Evolutionary conservation across 2,113 vertebrate genomes (phyloP), one percentile per base, ranked within the genome.

Genomic region (Lota lota): DNA sequence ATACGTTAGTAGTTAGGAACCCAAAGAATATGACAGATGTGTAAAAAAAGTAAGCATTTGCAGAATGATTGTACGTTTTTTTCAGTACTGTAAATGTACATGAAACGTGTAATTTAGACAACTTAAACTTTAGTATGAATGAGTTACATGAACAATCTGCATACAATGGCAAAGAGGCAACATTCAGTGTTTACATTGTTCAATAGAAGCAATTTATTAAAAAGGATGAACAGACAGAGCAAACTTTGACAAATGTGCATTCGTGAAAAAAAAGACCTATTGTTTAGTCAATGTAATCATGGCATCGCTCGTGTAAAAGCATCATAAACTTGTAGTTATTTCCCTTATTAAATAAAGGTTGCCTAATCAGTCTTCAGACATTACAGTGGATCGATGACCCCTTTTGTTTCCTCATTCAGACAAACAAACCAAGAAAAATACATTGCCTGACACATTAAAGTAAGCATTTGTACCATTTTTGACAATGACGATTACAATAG

Each of bases 141-240:
- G 36, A 40, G 36, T 24, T 24, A 40, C 36, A 40, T 10, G 7
- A 40, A 40, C 36, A 40, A 40, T 40, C 36, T 40, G 36, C 5
- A 40, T 56, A 56, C 16, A 18, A 56, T 5, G n/a, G 16, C 14
- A 56, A 19, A 18, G 16, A 18, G 54, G 16, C 16, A 56, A 56
- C 54, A 56, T 56, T 7, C 28, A 56, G 47, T n/a, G 36, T 10
- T 1, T 51, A 0, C 19, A 33, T 67, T 63, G 66, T 67, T 80
- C 10, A 79, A 64, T 22, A 73, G 7, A 67, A 63, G 63, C 76
- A 0, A 14, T 87, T 86, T 86, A 87, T 83, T 87, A 51, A 84
- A 83, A 75, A 18, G n/a, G 75, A 75, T 22, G 24, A 15, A 69
- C 72, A 61, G 70, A 63, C 59, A 72, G 59, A 77, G 69, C 33